phyloP scores from a whole-genome alignment of 2,888 invertebrate genomes.

The Morpho achilles region DNA sequence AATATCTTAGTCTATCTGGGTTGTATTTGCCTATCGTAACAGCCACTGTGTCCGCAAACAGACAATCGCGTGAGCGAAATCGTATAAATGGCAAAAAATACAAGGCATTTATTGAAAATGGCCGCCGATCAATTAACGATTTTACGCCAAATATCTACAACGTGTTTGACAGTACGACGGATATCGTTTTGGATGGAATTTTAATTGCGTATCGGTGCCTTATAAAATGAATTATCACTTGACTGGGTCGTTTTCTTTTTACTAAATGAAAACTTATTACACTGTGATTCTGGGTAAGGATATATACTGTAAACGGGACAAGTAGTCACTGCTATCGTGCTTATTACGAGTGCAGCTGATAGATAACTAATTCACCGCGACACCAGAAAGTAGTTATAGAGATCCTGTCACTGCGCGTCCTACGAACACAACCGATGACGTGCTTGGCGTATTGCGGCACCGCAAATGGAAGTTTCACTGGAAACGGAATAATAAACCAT shows the following conservation, averaged over 20 bases:
- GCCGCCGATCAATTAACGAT: constrained; percentile 45
- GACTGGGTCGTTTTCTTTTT: constrained; percentile 1
- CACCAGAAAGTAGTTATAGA: too few relatives aligned
- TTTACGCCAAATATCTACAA: constrained; percentile 40
- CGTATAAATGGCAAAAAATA: constrained; percentile 5
- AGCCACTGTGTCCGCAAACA: constrained; percentile 12
- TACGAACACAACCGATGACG: too few relatives aligned
- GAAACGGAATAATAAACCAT: too few relatives aligned
- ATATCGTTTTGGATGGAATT: constrained; percentile 30
- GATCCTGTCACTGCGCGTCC: too few relatives aligned
- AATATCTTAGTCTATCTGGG: neutral
- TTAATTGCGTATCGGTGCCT: constrained; percentile 33
- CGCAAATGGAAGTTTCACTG: too few relatives aligned
- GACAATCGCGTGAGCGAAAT: constrained; percentile 20
- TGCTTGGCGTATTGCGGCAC: too few relatives aligned
- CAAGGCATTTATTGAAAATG: constrained; percentile 14
- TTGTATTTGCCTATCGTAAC: neutral
- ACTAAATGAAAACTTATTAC: too few relatives aligned
- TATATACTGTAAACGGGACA: too few relatives aligned
- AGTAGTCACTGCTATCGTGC: too few relatives aligned
- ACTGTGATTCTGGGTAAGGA: too few relatives aligned
- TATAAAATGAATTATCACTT: constrained; percentile 11
- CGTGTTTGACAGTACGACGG: constrained; percentile 43
- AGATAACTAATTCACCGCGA: too few relatives aligned
- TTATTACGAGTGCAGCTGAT: too few relatives aligned